Conservation (phyloP, 2,888 invertebrate genomes). For the Yponomeuta cagnagella region DNA sequence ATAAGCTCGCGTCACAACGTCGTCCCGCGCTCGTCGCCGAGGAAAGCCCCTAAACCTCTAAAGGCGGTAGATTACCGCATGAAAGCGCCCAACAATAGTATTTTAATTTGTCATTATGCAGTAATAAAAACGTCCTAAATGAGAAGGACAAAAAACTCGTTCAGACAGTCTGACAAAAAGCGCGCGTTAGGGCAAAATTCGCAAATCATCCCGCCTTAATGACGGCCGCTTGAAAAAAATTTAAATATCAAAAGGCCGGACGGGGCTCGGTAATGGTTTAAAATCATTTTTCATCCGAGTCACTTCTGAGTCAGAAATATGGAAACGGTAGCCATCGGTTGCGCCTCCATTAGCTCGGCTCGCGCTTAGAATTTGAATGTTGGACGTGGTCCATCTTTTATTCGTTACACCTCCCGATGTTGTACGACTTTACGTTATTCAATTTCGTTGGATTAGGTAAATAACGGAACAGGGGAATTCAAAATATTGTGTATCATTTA, state of each 20-base stretch:
- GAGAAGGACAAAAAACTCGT: conserved; percentile 71
- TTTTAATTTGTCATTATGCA: conserved; percentile 74
- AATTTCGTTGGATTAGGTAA: not conserved
- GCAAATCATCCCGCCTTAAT: conserved; percentile 72
- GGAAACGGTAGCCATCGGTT: conserved; percentile 69
- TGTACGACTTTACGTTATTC: conserved; percentile 1
- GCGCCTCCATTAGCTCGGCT: conserved; percentile 59
- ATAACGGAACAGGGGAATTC: not conserved
- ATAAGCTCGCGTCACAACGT: not conserved
- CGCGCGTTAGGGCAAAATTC: conserved; percentile 69
- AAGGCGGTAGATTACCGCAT: conserved; percentile 56
- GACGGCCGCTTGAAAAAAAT: conserved; percentile 74
- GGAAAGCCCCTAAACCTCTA: conserved; percentile 47
- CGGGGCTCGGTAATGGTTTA: conserved; percentile 74
- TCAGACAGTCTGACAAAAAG: conserved; percentile 62
- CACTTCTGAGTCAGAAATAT: conserved; percentile 68
- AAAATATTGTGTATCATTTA: conserved; percentile 15
- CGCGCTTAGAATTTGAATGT: conserved; percentile 64
- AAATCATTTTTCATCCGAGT: conserved; percentile 75
- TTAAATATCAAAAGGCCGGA: conserved; percentile 76
- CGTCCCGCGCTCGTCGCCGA: not conserved
- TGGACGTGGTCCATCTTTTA: conserved; percentile 56
- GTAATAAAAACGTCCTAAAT: conserved; percentile 74
- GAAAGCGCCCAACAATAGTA: conserved; percentile 69
- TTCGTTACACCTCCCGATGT: conserved; percentile 34